Evolutionary conservation across 2,113 vertebrate species (phyloP).

Genomic region (Cynopterus brachyotis): DNA sequence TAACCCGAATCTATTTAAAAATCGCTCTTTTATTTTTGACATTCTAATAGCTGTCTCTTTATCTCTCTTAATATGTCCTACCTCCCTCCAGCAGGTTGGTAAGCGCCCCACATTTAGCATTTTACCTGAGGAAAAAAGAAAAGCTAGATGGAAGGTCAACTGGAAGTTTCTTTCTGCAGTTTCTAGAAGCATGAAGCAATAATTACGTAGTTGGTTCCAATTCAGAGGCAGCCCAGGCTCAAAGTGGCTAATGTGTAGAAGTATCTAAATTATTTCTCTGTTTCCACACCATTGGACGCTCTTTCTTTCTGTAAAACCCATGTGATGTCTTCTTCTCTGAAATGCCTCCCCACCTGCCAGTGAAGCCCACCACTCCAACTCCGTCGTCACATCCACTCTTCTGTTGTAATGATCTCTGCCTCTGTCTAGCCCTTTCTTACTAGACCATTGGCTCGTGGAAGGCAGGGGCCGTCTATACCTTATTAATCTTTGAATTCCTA

Average conservation of each 20-base stretch:
- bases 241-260: not conserved
- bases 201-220: not conserved
- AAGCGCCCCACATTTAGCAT: not conserved
- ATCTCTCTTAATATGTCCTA: not conserved
- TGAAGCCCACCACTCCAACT: not conserved
- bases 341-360: not conserved
- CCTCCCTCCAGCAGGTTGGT: not conserved
- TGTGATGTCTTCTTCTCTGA: not conserved
- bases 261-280: not conserved
- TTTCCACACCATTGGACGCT: not conserved
- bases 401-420: not conserved
- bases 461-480: not conserved
- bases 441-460: not conserved
- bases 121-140: not conserved
- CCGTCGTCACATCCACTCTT: not conserved
- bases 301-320: not conserved
- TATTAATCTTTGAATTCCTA: not conserved
- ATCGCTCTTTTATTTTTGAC: not conserved
- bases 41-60: not conserved
- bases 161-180: not conserved
- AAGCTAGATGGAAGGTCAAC: not conserved
- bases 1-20: not conserved
- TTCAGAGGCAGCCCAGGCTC: not conserved
- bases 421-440: not conserved
- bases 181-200: not conserved